Conservation (phyloP, 2,888 invertebrate genomes). For the Hydropsyche betteni region DNA sequence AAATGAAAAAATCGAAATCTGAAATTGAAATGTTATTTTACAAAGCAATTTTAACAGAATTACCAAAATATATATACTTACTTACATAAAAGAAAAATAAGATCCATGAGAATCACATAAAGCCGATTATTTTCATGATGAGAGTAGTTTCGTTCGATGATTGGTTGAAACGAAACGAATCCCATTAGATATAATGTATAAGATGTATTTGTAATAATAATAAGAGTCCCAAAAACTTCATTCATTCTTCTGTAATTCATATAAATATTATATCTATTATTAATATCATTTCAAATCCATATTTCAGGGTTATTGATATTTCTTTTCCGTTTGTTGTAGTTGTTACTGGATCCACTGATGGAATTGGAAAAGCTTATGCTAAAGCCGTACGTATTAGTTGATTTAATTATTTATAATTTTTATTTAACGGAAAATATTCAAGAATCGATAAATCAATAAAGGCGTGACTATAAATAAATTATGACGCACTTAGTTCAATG, state of each 20-base stretch:
- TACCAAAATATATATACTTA: no score
- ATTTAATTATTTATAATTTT: background rate
- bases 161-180: slow-evolving; percentile 16
- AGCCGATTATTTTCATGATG: slow-evolving; percentile 20
- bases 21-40: no score
- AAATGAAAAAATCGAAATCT: no score
- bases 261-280: no score
- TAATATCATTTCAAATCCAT: no score
- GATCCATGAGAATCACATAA: background rate
- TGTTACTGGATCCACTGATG: slow-evolving; percentile 89
- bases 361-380: slow-evolving; percentile 88
- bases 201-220: no score
- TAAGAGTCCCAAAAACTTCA: no score
- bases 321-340: slow-evolving; percentile 69
- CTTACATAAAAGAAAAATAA: background rate
- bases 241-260: no score
- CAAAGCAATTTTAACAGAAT: no score
- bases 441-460: background rate
- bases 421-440: background rate
- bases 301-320: background rate
- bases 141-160: background rate
- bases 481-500: slow-evolving; percentile 1
- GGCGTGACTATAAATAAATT: background rate
- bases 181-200: background rate
- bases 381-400: slow-evolving; percentile 65